A percentile compares a stretch with the other conserved stretches of the same genome.
Conservation (phyloP, 2,797 vertebrate genomes). For the Myotis pilosus region DNA sequence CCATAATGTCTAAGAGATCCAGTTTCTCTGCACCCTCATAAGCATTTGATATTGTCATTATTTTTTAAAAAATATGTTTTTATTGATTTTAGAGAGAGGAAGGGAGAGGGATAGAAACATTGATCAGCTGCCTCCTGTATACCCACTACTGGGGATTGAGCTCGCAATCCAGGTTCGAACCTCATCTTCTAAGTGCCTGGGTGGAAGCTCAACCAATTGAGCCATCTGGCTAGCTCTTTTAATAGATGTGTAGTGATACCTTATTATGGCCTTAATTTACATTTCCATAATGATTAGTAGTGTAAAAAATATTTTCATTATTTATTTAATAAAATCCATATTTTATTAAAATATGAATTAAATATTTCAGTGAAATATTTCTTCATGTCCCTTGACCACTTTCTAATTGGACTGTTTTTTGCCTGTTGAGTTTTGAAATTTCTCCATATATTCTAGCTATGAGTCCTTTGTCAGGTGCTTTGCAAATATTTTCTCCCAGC, state of each 20-base stretch:
- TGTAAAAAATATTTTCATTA: constrained; percentile 47
- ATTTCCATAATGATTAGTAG: constrained; percentile 38
- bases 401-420: constrained; percentile 36
- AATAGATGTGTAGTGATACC: background rate
- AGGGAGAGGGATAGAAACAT: background rate
- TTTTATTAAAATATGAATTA: constrained; percentile 3
- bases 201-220: background rate
- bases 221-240: background rate
- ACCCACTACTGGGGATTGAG: background rate
- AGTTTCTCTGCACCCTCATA: background rate
- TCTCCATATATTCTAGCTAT: background rate
- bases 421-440: constrained; percentile 6
- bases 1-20: background rate
- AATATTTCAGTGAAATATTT: constrained; percentile 13
- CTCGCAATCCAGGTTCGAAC: background rate
- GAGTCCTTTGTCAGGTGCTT: constrained; percentile 32
- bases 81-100: background rate
- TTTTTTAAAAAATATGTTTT: constrained; percentile 1
- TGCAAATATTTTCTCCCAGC: constrained; percentile 24
- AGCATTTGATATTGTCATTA: background rate
- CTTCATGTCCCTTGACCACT: background rate
- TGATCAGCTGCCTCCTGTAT: background rate
- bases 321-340: background rate
- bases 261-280: constrained; percentile 13
- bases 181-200: background rate